These are phyloP conservation scores for Lycopodina hypogea DNA, from an alignment of 37 sponge, comb jelly and placozoan species.

Conservation along the genomic window DNA sequence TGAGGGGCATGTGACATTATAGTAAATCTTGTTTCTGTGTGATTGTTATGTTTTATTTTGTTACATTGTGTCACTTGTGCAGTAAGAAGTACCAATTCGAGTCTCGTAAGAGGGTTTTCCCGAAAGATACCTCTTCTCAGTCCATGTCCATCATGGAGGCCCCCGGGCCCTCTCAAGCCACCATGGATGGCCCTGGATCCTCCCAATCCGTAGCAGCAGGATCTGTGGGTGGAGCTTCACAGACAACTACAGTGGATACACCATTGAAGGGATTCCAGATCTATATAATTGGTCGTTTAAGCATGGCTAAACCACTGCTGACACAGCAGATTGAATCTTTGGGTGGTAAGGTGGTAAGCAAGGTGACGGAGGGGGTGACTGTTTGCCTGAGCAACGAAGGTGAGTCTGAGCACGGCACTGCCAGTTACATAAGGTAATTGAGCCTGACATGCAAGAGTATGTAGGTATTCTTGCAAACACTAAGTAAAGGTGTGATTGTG, in stretches of 20 bases:
- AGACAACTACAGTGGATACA: not conserved
- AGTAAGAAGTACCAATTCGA: conserved; percentile 66
- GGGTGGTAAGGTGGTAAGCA: conserved; percentile 65
- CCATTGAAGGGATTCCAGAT: conserved; percentile 72
- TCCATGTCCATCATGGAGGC: not conserved
- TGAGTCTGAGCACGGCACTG: too few species aligned
- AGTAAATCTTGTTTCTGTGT: not conserved
- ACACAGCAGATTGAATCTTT: conserved; percentile 35
- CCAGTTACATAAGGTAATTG: not conserved
- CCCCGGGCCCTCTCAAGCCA: not conserved
- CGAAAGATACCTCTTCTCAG: conserved; percentile 23
- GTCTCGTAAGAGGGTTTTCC: conserved; percentile 42
- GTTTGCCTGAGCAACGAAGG: conserved; percentile 72
- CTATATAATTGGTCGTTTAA: conserved; percentile 67
- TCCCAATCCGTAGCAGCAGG: not conserved
- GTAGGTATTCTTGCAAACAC: not conserved
- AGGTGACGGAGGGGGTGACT: conserved; percentile 38
- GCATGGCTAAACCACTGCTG: conserved; percentile 44
- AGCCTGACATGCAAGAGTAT: not conserved
- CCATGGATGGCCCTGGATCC: conserved; percentile 27
- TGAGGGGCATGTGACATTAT: not conserved
- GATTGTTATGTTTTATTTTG: not conserved
- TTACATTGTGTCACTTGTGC: not conserved
- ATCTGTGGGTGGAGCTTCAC: not conserved
- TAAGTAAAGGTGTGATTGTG: not conserved